Evolutionary conservation across 2,113 vertebrate genomes (phyloP), one percentile per base, ranked within the genome.

Genomic region (Erinaceus europaeus): DNA sequence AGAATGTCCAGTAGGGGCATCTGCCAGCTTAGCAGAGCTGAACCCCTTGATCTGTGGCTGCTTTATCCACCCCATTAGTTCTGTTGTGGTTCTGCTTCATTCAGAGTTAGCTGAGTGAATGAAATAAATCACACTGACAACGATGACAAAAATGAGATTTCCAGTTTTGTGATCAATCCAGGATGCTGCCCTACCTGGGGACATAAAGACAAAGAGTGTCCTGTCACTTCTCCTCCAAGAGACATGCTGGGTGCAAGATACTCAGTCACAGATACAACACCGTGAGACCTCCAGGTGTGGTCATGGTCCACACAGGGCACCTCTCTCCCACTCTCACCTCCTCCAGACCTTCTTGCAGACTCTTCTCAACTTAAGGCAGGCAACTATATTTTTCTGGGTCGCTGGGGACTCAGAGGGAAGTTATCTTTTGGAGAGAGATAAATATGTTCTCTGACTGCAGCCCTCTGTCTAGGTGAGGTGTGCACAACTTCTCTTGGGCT

Each of bases 81-180:
- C 61, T 3, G 2, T 44, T 20, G 17, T 14, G 64, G 36, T 44
- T 61, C 52, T 77, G 23, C 36, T 78, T 62, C 55, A n/a, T 32
- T 74, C 17, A 17, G 29, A 83, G 44, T 38, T 83, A 36, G 42
- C 42, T 53, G 67, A 29, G 42, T 74, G 78, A 74, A 64, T 46
- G 53, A 86, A 55, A 82, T 53, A 57, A 89, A 91, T 32, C n/a
- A 48, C 23, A 18, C 48, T 46, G 57, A 67, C 65, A 61, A 36
- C 44, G 50, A 83, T 68, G 8, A 55, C 34, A 68, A 55, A 77
- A 72, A 46, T 38, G 46, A 15, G 17, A 52, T 53, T 46, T 53
- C 25, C 18, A 23, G 27, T 23, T 36, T 38, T 69, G 55, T 55
- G 6, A 64, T 50, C 53, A 68, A 32, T 75, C 42, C 4, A 0